Percentiles rank a stretch among this genome's conserved stretches.
Evolutionary conservation across 2,797 vertebrate species (phyloP).

Genomic region (Catharus ustulatus): DNA sequence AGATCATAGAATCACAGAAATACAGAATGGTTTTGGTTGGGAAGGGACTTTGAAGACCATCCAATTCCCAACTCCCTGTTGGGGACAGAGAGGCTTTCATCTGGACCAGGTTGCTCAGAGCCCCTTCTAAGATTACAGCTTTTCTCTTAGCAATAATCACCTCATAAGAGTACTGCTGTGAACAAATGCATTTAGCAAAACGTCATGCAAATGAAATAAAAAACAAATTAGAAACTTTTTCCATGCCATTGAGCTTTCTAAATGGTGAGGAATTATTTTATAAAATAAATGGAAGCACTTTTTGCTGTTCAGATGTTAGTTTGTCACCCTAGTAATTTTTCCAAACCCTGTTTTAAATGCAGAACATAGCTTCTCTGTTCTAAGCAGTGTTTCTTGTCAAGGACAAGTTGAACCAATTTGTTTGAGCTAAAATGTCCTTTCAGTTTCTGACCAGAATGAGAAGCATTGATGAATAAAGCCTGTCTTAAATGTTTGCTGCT

Average conservation of each 20-base stretch:
- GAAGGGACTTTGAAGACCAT: not conserved
- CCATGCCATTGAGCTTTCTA: not conserved
- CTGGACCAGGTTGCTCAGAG: not conserved
- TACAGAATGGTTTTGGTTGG: not conserved
- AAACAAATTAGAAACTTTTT: not conserved
- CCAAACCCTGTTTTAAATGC: constrained; percentile 9
- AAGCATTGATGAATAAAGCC: not conserved
- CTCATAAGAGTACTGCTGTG: not conserved
- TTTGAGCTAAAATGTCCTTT: not conserved
- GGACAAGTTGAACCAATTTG: not conserved
- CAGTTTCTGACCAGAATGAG: not conserved
- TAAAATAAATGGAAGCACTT: not conserved
- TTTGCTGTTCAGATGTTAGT: not conserved
- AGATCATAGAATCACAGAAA: not conserved
- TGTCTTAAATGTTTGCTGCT: not conserved
- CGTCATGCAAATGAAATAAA: not conserved
- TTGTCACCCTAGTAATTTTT: not conserved
- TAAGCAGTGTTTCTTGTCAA: not conserved
- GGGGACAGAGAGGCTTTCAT: not conserved
- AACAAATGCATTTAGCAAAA: not conserved
- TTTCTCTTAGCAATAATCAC: not conserved
- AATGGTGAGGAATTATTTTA: not conserved
- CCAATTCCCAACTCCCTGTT: accelerated
- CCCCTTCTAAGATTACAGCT: not conserved
- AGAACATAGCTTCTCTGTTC: not conserved